Percentiles rank a stretch among this genome's conserved stretches.
phyloP scores from a whole-genome alignment of 2,888 invertebrate genomes.

The Stratiomys singularior region DNA sequence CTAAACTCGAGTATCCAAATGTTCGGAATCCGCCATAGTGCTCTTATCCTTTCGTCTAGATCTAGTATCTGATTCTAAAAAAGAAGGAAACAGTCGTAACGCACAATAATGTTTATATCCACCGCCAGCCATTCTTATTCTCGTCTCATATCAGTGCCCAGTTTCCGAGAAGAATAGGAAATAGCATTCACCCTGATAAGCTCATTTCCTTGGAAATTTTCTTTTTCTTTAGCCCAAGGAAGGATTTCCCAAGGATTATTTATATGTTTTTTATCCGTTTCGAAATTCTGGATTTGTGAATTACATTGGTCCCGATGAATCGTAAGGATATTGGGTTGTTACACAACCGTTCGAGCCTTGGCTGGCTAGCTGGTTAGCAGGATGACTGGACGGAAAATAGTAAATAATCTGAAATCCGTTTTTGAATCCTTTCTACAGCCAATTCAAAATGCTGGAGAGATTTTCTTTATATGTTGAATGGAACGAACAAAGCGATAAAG shows the following conservation, averaged over 20 bases:
- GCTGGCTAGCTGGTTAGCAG: not conserved
- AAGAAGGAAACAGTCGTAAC: not conserved
- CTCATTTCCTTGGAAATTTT: constrained; percentile 25
- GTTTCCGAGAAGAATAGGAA: constrained; percentile 11
- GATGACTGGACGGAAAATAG: constrained; percentile 38
- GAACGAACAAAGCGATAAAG: not conserved
- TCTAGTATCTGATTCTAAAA: constrained; percentile 3
- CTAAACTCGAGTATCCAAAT: too few species aligned
- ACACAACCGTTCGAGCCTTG: not conserved
- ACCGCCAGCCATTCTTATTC: not conserved
- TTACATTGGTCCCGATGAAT: not conserved
- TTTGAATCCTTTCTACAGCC: constrained; percentile 25
- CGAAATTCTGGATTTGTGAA: constrained; percentile 33
- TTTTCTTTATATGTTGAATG: constrained; percentile 11
- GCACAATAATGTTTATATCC: constrained; percentile 14
- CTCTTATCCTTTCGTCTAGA: constrained; percentile 5
- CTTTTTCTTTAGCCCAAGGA: not conserved
- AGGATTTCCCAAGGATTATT: constrained; percentile 37
- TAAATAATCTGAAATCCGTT: constrained; percentile 45
- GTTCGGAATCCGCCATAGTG: too few species aligned
- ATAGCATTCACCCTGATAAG: constrained; percentile 39
- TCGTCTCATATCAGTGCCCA: not conserved
- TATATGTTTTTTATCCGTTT: constrained; percentile 41
- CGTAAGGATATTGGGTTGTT: not conserved
- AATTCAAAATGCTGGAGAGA: constrained; percentile 5